phyloP scores from a whole-genome alignment of 2,113 vertebrate genomes.

The Lasiurus cinereus region DNA sequence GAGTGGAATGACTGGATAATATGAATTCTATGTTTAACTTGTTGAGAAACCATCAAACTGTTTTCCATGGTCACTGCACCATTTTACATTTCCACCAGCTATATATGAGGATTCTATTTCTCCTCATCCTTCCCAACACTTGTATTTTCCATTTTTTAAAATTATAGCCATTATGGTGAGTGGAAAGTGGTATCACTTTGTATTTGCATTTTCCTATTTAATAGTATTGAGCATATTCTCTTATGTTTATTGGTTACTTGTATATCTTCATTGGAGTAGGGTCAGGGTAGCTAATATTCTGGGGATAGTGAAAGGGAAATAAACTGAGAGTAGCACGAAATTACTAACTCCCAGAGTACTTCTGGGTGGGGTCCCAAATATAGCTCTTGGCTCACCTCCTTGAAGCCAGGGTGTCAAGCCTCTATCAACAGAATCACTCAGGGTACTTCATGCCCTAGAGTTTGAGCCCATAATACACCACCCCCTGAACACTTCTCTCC shows the following conservation, averaged over 20 bases:
- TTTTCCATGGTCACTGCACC: neutral
- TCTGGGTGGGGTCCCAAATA: too few species aligned
- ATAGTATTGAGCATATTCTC: neutral
- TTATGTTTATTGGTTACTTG: neutral
- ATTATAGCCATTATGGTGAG: neutral
- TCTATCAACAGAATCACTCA: neutral
- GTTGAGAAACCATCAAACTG: neutral
- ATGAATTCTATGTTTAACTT: neutral
- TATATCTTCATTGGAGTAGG: neutral
- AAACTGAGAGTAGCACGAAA: conserved; percentile 8
- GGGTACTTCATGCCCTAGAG: neutral
- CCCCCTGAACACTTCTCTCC: too few species aligned
- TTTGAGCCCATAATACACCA: neutral
- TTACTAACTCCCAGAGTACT: neutral
- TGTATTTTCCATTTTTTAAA: neutral
- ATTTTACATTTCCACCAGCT: neutral
- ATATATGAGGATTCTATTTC: neutral
- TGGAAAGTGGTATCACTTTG: neutral
- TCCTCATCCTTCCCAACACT: neutral
- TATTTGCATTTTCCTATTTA: conserved; percentile 52
- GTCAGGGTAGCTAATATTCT: conserved; percentile 10
- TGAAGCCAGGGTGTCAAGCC: neutral
- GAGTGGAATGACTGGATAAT: neutral
- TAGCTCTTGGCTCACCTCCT: neutral
- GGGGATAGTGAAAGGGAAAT: neutral